Conservation (phyloP, 2,888 invertebrate genomes). For the Laspeyria flexula region DNA sequence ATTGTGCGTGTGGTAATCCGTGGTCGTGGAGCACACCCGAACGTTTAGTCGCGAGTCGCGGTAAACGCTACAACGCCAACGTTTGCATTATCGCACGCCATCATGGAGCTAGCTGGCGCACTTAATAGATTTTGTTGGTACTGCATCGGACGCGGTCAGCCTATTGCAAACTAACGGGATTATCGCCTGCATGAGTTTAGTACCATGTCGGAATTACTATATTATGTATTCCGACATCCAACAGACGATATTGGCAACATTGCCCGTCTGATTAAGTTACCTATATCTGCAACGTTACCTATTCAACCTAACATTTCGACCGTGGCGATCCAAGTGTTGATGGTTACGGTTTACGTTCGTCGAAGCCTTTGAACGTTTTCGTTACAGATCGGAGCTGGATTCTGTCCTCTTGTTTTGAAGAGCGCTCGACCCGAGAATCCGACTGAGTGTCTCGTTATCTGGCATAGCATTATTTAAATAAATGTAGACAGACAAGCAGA, state of each 20-base stretch:
- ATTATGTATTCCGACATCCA: not conserved
- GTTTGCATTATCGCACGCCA: conserved; percentile 74
- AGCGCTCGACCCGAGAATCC: conserved; percentile 42
- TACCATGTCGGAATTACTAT: conserved; percentile 61
- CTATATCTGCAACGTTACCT: conserved; percentile 16
- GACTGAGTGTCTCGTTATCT: conserved; percentile 55
- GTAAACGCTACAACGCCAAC: conserved; percentile 68
- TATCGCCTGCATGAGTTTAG: conserved; percentile 75
- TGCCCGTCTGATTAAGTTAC: conserved; percentile 54
- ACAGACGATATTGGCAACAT: conserved; percentile 6
- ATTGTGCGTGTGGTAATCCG: conserved; percentile 86
- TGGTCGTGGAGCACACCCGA: conserved; percentile 70
- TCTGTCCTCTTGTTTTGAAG: conserved; percentile 45
- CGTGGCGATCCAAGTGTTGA: conserved; percentile 37
- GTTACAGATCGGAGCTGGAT: conserved; percentile 53
- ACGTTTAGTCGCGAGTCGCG: conserved; percentile 68
- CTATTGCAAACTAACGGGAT: conserved; percentile 80
- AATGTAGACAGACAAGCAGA: conserved; percentile 14
- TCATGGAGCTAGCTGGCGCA: conserved; percentile 77
- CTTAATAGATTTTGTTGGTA: conserved; percentile 83
- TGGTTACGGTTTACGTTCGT: conserved; percentile 26
- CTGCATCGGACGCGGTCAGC: conserved; percentile 70
- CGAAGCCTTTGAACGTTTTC: conserved; percentile 57
- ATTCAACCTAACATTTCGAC: conserved; percentile 28
- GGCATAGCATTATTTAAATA: conserved; percentile 40